Evolutionary conservation across 2,888 invertebrate genomes (phyloP).

Genomic region (Oasisia sp.): DNA sequence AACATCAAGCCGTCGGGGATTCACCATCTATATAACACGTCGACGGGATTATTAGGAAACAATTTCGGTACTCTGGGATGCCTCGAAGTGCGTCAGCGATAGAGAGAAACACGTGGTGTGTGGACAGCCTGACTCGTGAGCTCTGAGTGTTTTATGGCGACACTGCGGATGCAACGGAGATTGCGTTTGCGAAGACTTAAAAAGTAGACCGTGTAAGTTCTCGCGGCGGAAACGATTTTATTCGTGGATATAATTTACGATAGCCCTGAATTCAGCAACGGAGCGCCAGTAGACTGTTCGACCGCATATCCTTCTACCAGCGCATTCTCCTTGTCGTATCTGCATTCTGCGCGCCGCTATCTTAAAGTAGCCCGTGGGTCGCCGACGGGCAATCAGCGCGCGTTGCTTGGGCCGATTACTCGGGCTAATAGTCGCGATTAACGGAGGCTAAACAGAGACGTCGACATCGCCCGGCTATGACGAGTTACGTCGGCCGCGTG

Average conservation of each 20-base stretch:
- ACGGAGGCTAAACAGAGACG: neutral
- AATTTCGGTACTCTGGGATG: neutral
- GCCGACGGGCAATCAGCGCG: neutral
- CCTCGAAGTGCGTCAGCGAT: neutral
- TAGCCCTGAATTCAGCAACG: neutral
- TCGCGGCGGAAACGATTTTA: neutral
- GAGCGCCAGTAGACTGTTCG: neutral
- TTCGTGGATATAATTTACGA: neutral
- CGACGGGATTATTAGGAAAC: constrained; percentile 17
- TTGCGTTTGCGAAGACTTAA: neutral
- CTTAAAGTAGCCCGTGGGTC: neutral
- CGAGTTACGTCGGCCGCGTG: neutral
- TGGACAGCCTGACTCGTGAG: neutral
- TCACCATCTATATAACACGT: neutral
- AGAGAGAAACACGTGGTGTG: neutral
- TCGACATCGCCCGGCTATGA: neutral
- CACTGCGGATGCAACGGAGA: neutral
- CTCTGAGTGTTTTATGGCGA: neutral
- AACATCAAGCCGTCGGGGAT: neutral
- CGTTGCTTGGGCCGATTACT: neutral
- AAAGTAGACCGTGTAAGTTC: neutral
- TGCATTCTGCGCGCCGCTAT: neutral
- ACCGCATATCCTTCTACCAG: neutral
- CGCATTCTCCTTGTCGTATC: neutral
- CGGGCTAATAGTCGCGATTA: neutral